Conservation (phyloP, 2,113 vertebrate species). For the Rhineura floridana region DNA sequence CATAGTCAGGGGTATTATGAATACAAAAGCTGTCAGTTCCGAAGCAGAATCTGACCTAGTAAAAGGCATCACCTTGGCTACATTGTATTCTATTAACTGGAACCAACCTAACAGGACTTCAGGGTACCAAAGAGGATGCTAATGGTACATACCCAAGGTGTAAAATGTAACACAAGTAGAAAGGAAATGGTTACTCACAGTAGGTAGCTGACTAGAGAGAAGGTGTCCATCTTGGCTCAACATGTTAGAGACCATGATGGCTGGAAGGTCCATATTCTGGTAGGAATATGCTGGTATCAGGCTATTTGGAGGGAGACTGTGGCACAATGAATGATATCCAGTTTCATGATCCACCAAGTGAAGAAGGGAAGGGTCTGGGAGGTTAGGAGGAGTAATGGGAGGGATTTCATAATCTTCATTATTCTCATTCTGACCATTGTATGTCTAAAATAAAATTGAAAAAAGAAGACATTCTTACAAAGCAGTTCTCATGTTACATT, state of each 20-base stretch:
- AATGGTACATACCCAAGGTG: rapidly evolving
- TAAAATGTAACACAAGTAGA: rapidly evolving
- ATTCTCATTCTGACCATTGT: constrained; percentile 85
- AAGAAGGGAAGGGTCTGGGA: constrained; percentile 91
- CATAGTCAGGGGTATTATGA: neutral
- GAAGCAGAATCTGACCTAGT: neutral
- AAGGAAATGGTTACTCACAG: constrained; percentile 82
- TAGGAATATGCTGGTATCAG: constrained; percentile 96
- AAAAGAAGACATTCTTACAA: neutral
- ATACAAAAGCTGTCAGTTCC: neutral
- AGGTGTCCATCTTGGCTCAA: constrained; percentile 94
- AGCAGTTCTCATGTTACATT: neutral
- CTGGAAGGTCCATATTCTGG: constrained; percentile 92
- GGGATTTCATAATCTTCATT: constrained; percentile 99
- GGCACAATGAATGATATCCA: constrained; percentile 92
- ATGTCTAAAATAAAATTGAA: constrained; percentile 78
- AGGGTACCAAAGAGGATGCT: neutral
- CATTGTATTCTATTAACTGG: neutral
- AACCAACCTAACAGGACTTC: neutral
- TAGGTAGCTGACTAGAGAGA: constrained; percentile 93
- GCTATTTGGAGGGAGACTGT: constrained; percentile 91
- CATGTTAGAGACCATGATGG: constrained; percentile 99
- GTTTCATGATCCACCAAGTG: constrained; percentile 96
- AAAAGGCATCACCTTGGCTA: neutral
- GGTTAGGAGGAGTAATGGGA: constrained; percentile 96